phyloP scores from a whole-genome alignment of 1,140 invertebrate genomes.

The Magallana ariakensis region DNA sequence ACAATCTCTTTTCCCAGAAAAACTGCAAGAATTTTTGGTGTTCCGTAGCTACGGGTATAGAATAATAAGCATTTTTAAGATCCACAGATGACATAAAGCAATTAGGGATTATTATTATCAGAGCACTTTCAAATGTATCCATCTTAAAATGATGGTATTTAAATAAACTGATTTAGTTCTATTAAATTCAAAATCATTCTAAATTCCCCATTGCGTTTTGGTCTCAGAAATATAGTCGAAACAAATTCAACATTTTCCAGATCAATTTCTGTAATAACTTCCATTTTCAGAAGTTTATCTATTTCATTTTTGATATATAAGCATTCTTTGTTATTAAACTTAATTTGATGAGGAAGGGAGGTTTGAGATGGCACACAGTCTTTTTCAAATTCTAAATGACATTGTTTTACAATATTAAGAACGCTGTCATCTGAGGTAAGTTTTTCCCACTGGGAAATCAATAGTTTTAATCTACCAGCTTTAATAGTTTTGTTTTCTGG shows the following conservation, averaged over 20 bases:
- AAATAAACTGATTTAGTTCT: conserved; percentile 18
- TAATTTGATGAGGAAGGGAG: background rate
- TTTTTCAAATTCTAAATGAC: conserved; percentile 16
- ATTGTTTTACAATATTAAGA: conserved; percentile 18
- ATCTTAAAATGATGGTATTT: conserved; percentile 51
- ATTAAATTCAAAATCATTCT: conserved; percentile 46
- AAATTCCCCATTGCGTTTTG: conserved; percentile 5
- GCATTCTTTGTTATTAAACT: conserved; percentile 34
- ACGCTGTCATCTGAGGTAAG: conserved; percentile 24
- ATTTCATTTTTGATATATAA: conserved; percentile 23
- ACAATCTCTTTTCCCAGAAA: conserved; percentile 49
- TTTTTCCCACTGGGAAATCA: conserved; percentile 18
- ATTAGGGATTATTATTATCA: background rate
- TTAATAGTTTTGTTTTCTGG: background rate
- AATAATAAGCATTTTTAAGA: conserved; percentile 50
- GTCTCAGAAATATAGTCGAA: conserved; percentile 33
- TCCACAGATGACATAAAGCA: conserved; percentile 42
- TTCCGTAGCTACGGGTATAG: conserved; percentile 31
- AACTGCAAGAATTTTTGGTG: conserved; percentile 59
- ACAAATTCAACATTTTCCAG: conserved; percentile 16
- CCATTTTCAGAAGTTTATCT: conserved; percentile 6
- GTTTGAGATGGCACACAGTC: conserved; percentile 12
- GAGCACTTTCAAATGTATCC: conserved; percentile 19
- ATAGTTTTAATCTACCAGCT: conserved; percentile 28
- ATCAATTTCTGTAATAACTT: background rate